A percentile compares a stretch with the other conserved stretches of the same genome.
phyloP scores from a whole-genome alignment of 1,140 invertebrate genomes.

The Probaryconus sp. region DNA sequence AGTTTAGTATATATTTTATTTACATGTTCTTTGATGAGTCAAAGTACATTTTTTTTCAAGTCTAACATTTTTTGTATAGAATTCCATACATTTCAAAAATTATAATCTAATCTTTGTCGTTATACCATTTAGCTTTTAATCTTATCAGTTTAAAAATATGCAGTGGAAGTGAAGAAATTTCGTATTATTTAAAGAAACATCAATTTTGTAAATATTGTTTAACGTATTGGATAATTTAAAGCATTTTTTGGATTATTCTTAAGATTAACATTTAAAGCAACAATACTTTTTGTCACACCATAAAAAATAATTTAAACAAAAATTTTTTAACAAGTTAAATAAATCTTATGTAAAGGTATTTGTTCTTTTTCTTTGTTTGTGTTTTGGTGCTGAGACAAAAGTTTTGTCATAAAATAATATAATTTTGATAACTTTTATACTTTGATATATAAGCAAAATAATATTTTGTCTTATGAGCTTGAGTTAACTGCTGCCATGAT shows the following conservation, averaged over 20 bases:
- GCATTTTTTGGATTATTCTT: conserved; percentile 8
- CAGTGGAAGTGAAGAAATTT: conserved; percentile 1
- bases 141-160: conserved; percentile 5
- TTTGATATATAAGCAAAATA: conserved; percentile 12
- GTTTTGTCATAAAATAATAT: conserved; percentile 24
- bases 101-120: conserved; percentile 31
- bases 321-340: too few relatives aligned
- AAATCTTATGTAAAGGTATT: too few relatives aligned
- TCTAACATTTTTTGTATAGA: not conserved
- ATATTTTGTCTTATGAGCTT: conserved; percentile 22
- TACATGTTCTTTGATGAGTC: too few relatives aligned
- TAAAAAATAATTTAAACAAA: too few relatives aligned
- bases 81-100: conserved; percentile 2
- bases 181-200: not conserved
- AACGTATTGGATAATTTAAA: not conserved
- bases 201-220: conserved; percentile 26
- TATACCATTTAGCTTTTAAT: conserved; percentile 17
- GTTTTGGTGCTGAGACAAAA: conserved; percentile 20
- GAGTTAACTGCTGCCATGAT: conserved; percentile 39
- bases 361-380: conserved; percentile 10
- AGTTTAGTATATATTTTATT: too few relatives aligned
- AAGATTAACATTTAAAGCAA: not conserved
- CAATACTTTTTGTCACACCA: too few relatives aligned
- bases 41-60: conserved; percentile 3
- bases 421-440: conserved; percentile 50